Conservation (phyloP, 2,888 invertebrate species). For the Drosophila diplacantha region DNA sequence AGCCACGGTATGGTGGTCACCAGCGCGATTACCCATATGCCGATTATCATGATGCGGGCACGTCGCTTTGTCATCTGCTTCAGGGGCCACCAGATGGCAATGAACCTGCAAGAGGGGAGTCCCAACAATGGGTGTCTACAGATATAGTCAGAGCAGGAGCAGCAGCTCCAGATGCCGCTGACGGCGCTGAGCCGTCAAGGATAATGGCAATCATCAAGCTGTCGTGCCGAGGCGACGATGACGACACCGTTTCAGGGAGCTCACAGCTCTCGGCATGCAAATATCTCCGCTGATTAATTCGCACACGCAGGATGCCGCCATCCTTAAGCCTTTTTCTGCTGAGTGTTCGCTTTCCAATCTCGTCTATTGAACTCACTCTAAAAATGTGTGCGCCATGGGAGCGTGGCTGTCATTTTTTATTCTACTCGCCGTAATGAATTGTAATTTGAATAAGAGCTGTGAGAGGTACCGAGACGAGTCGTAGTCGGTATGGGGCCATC, state of each 20-base stretch:
- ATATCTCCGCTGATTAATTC: slow-evolving; percentile 68
- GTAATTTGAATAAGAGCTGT: slow-evolving; percentile 66
- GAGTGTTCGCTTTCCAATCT: slow-evolving; percentile 67
- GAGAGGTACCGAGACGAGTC: slow-evolving; percentile 25
- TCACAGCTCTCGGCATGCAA: slow-evolving; percentile 56
- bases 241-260: slow-evolving; percentile 55
- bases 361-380: slow-evolving; percentile 62
- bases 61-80: slow-evolving; percentile 94
- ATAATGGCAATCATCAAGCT: slow-evolving; percentile 59
- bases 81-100: slow-evolving; percentile 96
- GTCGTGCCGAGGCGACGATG: slow-evolving; percentile 50
- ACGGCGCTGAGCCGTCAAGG: slow-evolving; percentile 38
- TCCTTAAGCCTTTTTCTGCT: slow-evolving; percentile 68
- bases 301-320: slow-evolving; percentile 65
- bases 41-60: slow-evolving; percentile 90
- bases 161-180: slow-evolving; percentile 19
- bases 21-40: slow-evolving; percentile 93
- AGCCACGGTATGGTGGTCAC: slow-evolving; percentile 94
- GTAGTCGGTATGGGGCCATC: slow-evolving; percentile 13
- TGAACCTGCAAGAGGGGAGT: slow-evolving; percentile 86
- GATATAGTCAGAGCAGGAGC: slow-evolving; percentile 28
- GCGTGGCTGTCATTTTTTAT: slow-evolving; percentile 41
- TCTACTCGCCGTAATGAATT: slow-evolving; percentile 61
- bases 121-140: slow-evolving; percentile 59
- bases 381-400: slow-evolving; percentile 4